Evolutionary conservation across 2,113 vertebrate species (phyloP), one percentile per base, ranked within the genome.

Genomic region (Catharus fuscescens): DNA sequence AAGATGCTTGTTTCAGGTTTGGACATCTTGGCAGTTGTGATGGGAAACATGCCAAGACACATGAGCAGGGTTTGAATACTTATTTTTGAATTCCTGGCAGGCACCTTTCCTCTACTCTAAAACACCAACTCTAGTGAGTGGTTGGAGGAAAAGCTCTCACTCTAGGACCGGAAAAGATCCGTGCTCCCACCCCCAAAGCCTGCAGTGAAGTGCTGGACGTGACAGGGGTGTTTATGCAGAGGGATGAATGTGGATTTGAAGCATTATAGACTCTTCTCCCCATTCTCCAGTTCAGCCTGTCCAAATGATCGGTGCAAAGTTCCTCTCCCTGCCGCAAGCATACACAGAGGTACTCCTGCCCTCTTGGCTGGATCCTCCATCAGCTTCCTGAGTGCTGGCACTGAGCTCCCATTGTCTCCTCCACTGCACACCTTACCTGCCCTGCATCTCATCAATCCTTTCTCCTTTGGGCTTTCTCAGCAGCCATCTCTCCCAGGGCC

Each of bases 21-120:
- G 97, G 94, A 92, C 96, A 91, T 97, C 93, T 97, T 97, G 97
- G 96, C 97, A 93, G 44, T 76, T 82, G 32, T 20, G 84, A 62
- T 29, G 81, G 97, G 95, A 96, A 90, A 28, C 0, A 3, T 17
- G 96, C 97, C 98, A 98, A 96, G 88, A 94, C 93, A 66, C 89
- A 87, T 24, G 94, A 96, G 66, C 78, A 74, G 3, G 13, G 60
- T 19, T 36, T 87, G 89, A 95, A 96, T 91, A 93, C 78, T 95
- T 95, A 71, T 82, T 83, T 92, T 79, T 82, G 40, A 44, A 60
- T 82, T 96, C 66, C 97, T 97, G 96, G 97, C 96, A 96, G 93
- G 86, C 95, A 88, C 89, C 89, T 96, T 93, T 67, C 20, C 60
- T 77, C 92, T 44, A 42, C 62, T 80, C 93, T 52, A n/a, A 60